Base-by-base conservation (phyloP, 23 tunicate genomes). In the Oikopleura albicans region DNA sequence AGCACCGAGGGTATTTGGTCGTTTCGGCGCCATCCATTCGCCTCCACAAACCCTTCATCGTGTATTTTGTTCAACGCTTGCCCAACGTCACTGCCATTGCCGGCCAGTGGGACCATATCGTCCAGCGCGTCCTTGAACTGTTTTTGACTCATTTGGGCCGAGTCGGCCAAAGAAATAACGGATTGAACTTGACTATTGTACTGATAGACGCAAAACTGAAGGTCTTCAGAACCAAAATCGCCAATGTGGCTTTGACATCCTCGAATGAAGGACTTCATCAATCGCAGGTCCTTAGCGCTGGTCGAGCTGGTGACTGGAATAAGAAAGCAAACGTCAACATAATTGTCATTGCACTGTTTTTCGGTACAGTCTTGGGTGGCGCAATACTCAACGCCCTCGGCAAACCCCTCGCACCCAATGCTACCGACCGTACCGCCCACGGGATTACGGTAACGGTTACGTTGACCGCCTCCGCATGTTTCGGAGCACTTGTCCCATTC, bases 401-500 rank as follows among this genome's bases (percentile, higher is more conserved):
- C 37, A 37, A 16, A 71, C 4, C 79, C 79, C 31, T 71, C 79
- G 31, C 79, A 71, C 31, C 79, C 79, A 2, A 37, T 34, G 33
- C 37, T 2, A 16, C 35, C 35, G 16, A 49, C 22, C 22, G 12
- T 22, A 8, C 63, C 63, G n/a, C 79, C 79, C 2, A 29, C 31
- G 2, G 79, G 79, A 31, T 71, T 71, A 22, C 79, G 28, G 35
- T 71, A 71, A 22, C 79, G 33, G 31, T 71, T 71, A 2, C 79
- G 33, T 29, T 71, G 79, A 12, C 79, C 79, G 35, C 79, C 79
- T 12, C 79, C 79, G 79, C 79, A 71, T 2, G 79, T 71, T 29
- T 71, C 79, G 2, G 79, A 71, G 31, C 79, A 71, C 31, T 71
- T 71, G 35, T 71, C 79, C 79, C 79, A 71, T 71, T 71, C 79